Conservation (phyloP, 2,113 vertebrate species). For the Neoarius graeffei region DNA sequence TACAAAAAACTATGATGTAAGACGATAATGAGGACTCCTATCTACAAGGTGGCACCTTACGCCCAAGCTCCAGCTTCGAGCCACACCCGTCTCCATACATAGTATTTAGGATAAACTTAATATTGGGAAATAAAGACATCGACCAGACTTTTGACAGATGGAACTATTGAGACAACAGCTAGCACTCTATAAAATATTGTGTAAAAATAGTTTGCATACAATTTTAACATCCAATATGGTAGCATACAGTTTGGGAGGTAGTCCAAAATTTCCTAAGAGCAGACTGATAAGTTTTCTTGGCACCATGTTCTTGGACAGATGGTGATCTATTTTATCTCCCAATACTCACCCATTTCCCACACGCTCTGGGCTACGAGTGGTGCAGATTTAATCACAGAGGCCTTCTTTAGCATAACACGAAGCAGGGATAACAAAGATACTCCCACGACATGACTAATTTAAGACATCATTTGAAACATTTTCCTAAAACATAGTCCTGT, state of each 20-base stretch:
- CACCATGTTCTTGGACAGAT: constrained; percentile 61
- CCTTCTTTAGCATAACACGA: constrained; percentile 28
- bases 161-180: not conserved
- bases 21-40: too few species aligned
- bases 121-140: not conserved
- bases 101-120: not conserved
- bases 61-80: not conserved
- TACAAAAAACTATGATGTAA: too few species aligned
- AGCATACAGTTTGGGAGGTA: not conserved
- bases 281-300: constrained; percentile 53
- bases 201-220: constrained; percentile 24
- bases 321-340: constrained; percentile 64
- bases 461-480: constrained; percentile 1
- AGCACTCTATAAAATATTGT: constrained; percentile 2
- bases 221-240: constrained; percentile 8
- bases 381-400: constrained; percentile 45
- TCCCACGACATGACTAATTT: constrained; percentile 37
- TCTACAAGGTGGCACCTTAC: not conserved
- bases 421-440: constrained; percentile 31
- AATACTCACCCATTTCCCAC: constrained; percentile 54
- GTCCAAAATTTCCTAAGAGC: constrained; percentile 17
- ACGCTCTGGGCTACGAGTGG: constrained; percentile 43
- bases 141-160: not conserved
- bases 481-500: not conserved
- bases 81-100: not conserved